Percentiles rank a stretch among this genome's conserved stretches.
Conservation (phyloP, 2,113 vertebrate species). For the Petaurus breviceps region DNA sequence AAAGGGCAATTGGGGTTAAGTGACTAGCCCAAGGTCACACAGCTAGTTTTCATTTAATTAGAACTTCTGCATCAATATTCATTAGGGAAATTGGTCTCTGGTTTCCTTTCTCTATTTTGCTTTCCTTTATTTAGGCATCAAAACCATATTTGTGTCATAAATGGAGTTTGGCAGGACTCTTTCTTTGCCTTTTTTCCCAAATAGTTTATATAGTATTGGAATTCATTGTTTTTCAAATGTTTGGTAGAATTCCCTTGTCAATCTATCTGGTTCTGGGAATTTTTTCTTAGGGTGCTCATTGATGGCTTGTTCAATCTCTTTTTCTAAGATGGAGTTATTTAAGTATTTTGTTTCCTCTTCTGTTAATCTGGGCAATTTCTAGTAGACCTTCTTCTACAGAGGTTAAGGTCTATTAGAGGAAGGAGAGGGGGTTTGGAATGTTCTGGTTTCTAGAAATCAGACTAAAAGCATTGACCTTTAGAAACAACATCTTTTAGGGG, state of each 20-base stretch:
- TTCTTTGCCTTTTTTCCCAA: background rate
- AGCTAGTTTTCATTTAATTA: background rate
- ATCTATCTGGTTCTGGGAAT: background rate
- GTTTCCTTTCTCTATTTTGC: background rate
- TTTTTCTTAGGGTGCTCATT: background rate
- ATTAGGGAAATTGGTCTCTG: background rate
- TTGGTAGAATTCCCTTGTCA: background rate
- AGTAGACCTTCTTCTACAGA: slow-evolving; percentile 18
- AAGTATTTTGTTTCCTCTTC: background rate
- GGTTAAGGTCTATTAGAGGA: slow-evolving; percentile 35
- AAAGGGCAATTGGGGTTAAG: no score
- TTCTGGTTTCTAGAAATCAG: slow-evolving; percentile 48
- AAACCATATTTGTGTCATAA: background rate
- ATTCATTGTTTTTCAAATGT: background rate
- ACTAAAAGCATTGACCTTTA: slow-evolving; percentile 67
- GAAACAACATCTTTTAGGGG: slow-evolving; percentile 50
- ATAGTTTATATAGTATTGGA: background rate
- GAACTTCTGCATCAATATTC: background rate
- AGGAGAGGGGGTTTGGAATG: slow-evolving; percentile 43
- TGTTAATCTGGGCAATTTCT: slow-evolving; percentile 1
- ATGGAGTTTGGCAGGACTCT: background rate
- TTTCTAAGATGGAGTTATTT: background rate
- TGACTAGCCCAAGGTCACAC: no score
- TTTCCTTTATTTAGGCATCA: background rate
- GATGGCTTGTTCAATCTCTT: background rate